Percentiles rank a stretch among this genome's conserved stretches.
phyloP scores from a whole-genome alignment of 2,888 invertebrate genomes.

The Plutella xylostella region DNA sequence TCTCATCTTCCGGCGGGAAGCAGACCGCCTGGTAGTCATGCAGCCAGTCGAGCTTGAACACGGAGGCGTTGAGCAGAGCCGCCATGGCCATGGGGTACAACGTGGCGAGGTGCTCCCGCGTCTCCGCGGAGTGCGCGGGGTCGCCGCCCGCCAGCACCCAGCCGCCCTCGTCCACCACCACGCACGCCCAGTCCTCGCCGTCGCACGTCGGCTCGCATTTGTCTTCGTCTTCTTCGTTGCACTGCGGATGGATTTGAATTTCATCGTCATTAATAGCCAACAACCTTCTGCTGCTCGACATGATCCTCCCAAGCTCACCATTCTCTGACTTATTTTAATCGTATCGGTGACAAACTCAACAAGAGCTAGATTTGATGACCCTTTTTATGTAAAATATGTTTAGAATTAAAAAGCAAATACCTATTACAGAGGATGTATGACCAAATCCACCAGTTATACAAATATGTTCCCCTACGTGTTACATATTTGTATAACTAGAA shows the following conservation, averaged over 20 bases:
- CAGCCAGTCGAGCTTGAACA: constrained; percentile 49
- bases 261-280: neutral
- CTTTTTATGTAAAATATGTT: too few species aligned
- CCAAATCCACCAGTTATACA: too few species aligned
- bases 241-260: constrained; percentile 26
- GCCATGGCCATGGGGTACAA: constrained; percentile 44
- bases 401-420: too few species aligned
- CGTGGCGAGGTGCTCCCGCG: constrained; percentile 41
- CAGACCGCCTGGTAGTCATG: constrained; percentile 59
- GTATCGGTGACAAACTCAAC: too few species aligned
- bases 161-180: constrained; percentile 53
- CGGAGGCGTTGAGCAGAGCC: constrained; percentile 36
- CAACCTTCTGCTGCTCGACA: neutral
- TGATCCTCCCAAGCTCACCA: too few species aligned
- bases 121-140: constrained; percentile 13
- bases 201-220: constrained; percentile 41
- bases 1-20: constrained; percentile 33
- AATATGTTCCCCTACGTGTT: too few species aligned
- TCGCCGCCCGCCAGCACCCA: constrained; percentile 47
- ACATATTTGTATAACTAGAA: too few species aligned
- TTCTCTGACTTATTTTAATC: too few species aligned
- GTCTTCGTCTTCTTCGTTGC: constrained; percentile 35
- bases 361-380: too few species aligned
- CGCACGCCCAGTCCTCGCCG: constrained; percentile 44
- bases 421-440: too few species aligned